A percentile compares a stretch with the other conserved stretches of the same genome.
These are phyloP conservation scores for Dioctria rufipes DNA, from an alignment of 2,888 invertebrate species.

Conservation along the genomic window DNA sequence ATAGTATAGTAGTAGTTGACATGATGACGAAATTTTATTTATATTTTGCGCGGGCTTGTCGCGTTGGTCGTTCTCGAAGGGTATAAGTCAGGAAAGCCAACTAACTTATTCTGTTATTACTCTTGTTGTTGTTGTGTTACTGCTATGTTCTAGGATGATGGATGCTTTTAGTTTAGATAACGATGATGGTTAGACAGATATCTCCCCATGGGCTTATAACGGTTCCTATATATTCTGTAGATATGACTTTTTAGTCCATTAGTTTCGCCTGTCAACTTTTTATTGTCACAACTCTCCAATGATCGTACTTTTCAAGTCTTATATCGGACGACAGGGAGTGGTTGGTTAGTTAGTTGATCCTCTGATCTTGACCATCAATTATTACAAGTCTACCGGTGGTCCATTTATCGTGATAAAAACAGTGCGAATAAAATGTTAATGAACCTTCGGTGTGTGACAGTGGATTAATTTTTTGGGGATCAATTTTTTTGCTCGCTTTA, in stretches of 20 bases:
- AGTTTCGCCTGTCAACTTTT: conserved; percentile 34
- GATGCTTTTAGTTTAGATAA: conserved; percentile 17
- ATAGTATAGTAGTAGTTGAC: too few species aligned
- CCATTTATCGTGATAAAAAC: not conserved
- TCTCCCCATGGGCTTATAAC: conserved; percentile 15
- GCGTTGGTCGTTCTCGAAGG: not conserved
- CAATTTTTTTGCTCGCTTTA: too few species aligned
- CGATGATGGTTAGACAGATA: not conserved
- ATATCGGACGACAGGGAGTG: conserved; percentile 30
- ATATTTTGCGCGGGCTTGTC: too few species aligned
- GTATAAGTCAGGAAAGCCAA: not conserved
- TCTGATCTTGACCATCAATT: conserved; percentile 42
- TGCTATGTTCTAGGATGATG: conserved; percentile 6
- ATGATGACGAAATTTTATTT: too few species aligned
- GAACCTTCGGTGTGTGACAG: conserved; percentile 37
- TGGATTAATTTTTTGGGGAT: conserved; percentile 22
- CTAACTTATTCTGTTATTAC: too few species aligned
- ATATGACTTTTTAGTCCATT: conserved; percentile 41
- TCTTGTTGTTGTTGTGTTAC: too few species aligned
- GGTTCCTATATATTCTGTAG: conserved; percentile 2
- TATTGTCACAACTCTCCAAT: conserved; percentile 32
- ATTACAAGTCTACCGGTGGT: not conserved
- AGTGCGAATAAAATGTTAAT: conserved; percentile 39
- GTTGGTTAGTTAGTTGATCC: not conserved
- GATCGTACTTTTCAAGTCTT: conserved; percentile 19